phyloP scores from a whole-genome alignment of 2,888 invertebrate species.

The Apeira syringaria region DNA sequence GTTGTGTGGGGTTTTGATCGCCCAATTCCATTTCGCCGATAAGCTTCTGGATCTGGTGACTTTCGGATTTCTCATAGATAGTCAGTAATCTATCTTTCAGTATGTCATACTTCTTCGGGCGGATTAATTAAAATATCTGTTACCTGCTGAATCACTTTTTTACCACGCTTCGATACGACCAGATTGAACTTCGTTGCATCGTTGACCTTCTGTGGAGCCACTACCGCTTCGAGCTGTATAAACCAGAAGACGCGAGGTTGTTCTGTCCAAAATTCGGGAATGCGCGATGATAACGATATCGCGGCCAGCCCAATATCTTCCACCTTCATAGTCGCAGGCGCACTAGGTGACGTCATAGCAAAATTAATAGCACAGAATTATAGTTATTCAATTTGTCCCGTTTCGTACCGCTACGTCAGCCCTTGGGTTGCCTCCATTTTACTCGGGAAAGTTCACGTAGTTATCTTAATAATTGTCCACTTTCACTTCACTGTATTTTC shows the following conservation, averaged over 20 bases:
- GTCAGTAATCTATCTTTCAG: neutral
- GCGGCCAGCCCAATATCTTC: neutral
- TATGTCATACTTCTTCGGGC: too few species aligned
- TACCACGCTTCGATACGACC: too few species aligned
- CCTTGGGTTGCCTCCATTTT: neutral
- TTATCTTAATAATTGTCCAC: neutral
- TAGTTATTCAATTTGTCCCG: too few species aligned
- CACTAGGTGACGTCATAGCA: neutral
- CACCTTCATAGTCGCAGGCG: neutral
- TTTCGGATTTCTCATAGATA: neutral
- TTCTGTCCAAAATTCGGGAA: neutral
- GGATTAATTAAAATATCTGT: too few species aligned
- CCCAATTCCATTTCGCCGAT: neutral
- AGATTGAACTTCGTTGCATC: too few species aligned
- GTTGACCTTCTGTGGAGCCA: too few species aligned
- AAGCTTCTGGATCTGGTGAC: neutral
- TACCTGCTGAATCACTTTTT: too few species aligned
- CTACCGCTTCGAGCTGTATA: neutral
- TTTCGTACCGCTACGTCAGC: neutral
- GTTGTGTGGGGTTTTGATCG: neutral
- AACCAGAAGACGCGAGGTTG: neutral
- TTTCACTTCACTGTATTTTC: neutral
- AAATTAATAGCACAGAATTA: too few species aligned
- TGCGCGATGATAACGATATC: neutral
- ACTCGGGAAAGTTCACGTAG: neutral